Base-by-base conservation (phyloP, 2,797 vertebrate species). In the Morus bassanus region DNA sequence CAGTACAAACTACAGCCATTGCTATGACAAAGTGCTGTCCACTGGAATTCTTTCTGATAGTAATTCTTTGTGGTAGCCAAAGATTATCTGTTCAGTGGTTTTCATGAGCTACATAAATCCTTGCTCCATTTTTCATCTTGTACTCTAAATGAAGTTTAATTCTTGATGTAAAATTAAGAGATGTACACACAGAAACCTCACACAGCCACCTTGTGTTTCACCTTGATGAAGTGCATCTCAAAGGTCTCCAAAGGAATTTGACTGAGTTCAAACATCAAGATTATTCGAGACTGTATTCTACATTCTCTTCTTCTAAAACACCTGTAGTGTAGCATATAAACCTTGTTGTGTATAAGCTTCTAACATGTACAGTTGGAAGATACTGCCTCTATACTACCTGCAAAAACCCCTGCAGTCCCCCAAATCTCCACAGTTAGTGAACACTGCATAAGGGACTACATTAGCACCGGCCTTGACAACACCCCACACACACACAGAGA, bases 41-140 rank as follows among this genome's bases (percentile, higher is more conserved):
- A 16, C 22, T 78, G 53, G 33, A 89, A 82, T 82, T 76, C 19
- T 56, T 56, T 48, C 13, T 50, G n/a, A 16, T 8, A 78, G 31
- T 50, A 91, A 53, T 76, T 93, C 43, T 83, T 59, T 83, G 48
- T 63, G 43, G 69, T 59, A 81, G 76, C 22, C 39, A 83, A 73
- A 83, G 53, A 85, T 82, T 83, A 89, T 48, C 35, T 0, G 0
- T 59, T 70, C 48, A 78, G 69, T 90, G 69, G 83, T 73, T 84
- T 94, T 89, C 80, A 88, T 50, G n/a, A 85, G 50, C n/a, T 85
- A 80, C 54, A 86, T 80, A 96, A 84, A 93, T 90, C 31, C 39
- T 79, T 41, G 31, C 13, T 78, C 37, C 4, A 4, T 65, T 82
- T 90, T 92, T 77, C 33, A 53, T 60, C 39, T 51, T 1, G 2